These are phyloP conservation scores for Drosophila cardini DNA, from an alignment of 1,140 invertebrate genomes.

Conservation along the genomic window DNA sequence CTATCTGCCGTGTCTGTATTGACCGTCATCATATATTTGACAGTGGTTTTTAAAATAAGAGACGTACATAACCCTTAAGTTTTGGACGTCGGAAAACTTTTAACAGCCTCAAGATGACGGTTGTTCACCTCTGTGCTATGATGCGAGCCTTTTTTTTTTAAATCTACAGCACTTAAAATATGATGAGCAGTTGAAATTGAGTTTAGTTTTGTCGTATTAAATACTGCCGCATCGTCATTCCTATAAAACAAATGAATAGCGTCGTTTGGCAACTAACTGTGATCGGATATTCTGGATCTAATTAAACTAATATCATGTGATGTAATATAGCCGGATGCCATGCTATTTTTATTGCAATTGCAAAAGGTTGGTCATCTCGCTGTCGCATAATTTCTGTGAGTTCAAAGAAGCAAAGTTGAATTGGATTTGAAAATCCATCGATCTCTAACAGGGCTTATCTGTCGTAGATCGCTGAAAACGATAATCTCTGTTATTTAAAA, in stretches of 20 bases:
- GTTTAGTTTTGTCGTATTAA: background rate
- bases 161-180: background rate
- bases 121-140: no score
- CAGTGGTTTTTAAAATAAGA: no score
- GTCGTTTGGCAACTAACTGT: background rate
- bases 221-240: background rate
- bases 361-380: slow-evolving; percentile 18
- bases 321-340: background rate
- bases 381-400: slow-evolving; percentile 34
- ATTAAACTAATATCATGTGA: background rate
- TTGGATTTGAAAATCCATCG: no score
- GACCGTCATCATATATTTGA: no score
- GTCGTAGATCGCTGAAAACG: no score
- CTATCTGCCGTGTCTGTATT: no score
- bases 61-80: no score
- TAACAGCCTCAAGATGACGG: no score
- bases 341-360: slow-evolving; percentile 5
- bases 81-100: no score
- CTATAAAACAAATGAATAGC: background rate
- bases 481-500: no score
- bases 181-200: background rate
- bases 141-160: no score
- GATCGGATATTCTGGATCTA: background rate
- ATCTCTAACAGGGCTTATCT: no score
- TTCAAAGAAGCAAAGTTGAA: slow-evolving; percentile 11